phyloP scores from a whole-genome alignment of 2,113 vertebrate genomes.

The Gobio gobio region DNA sequence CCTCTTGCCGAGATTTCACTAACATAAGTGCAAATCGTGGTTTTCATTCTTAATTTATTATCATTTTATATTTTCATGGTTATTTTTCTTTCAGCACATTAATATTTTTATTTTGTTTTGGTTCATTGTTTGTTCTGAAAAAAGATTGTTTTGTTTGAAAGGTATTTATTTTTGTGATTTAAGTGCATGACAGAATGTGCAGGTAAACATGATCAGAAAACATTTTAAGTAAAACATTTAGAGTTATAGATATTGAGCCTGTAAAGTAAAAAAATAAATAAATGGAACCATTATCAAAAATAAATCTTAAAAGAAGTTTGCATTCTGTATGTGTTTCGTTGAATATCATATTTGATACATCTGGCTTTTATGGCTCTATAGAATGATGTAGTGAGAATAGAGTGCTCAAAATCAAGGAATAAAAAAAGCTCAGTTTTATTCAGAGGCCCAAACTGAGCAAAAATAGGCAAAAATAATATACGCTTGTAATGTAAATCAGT shows the following conservation, averaged over 20 bases:
- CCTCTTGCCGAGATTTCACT: conserved; percentile 79
- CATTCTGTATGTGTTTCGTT: background rate
- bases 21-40: conserved; percentile 74
- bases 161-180: background rate
- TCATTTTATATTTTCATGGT: background rate
- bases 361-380: background rate
- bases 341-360: background rate
- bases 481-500: background rate
- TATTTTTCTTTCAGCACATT: background rate
- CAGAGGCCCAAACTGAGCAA: background rate
- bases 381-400: background rate
- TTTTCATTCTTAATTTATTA: conserved; percentile 54
- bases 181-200: background rate
- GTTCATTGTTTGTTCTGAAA: background rate
- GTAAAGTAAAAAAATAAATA: background rate
- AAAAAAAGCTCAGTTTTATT: background rate
- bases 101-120: background rate
- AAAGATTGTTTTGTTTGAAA: background rate
- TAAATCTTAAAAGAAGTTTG: background rate
- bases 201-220: background rate
- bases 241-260: background rate
- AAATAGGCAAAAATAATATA: background rate
- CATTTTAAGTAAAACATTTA: background rate
- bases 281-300: background rate
- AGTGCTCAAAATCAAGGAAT: no score